Evolutionary conservation across 2,113 vertebrate species (phyloP).

Genomic region (Pseudorectes ferrugineus): DNA sequence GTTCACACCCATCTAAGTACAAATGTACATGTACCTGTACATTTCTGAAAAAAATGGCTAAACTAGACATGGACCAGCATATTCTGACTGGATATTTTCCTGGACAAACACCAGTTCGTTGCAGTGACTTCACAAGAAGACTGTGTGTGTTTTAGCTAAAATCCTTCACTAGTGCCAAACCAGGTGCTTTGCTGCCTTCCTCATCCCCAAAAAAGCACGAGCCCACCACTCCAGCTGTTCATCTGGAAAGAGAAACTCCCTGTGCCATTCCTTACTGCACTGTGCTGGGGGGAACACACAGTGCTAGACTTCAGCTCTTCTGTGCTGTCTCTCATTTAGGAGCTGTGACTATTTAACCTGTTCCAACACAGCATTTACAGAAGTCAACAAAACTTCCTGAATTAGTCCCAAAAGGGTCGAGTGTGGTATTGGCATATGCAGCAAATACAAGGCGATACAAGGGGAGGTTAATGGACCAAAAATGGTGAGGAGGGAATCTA

Average conservation of each 20-base stretch:
- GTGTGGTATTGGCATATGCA: background rate
- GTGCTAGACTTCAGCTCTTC: background rate
- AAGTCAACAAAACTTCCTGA: background rate
- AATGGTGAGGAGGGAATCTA: background rate
- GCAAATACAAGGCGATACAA: background rate
- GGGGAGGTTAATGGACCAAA: background rate
- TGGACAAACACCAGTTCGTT: background rate
- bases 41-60: background rate
- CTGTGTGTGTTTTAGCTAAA: background rate
- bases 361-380: background rate
- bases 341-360: background rate
- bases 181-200: background rate
- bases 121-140: background rate
- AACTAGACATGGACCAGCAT: background rate
- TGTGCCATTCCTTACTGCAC: background rate
- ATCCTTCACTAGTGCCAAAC: background rate
- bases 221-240: background rate
- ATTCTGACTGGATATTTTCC: background rate
- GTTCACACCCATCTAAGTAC: background rate
- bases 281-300: too few relatives aligned
- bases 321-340: too few relatives aligned
- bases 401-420: rapidly evolving
- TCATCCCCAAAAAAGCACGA: background rate
- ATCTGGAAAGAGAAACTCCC: background rate
- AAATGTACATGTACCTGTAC: background rate